These are phyloP conservation scores for Amblyraja radiata DNA, from an alignment of 2,797 vertebrate species.

Conservation along the genomic window DNA sequence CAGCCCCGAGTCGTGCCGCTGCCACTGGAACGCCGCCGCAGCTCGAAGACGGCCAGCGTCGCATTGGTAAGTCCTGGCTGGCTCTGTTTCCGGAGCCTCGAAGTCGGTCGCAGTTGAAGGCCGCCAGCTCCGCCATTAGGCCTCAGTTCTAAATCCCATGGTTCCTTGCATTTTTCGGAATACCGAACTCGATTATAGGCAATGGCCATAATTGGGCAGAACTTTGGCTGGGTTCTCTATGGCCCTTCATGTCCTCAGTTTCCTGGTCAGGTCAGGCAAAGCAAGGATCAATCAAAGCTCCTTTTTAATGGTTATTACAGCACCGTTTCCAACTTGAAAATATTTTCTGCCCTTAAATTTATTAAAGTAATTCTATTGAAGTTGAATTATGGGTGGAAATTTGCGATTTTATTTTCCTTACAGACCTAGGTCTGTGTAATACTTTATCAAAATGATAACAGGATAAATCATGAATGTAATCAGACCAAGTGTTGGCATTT, in stretches of 20 bases:
- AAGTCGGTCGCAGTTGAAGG: too few species aligned
- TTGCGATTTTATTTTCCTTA: constrained; percentile 4
- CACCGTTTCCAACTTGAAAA: background rate
- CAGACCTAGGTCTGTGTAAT: constrained; percentile 40
- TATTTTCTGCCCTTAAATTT: background rate
- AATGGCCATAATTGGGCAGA: background rate
- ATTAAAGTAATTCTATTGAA: background rate
- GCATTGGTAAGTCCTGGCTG: too few species aligned
- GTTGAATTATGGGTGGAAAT: background rate
- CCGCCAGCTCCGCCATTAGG: too few species aligned
- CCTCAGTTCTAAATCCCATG: too few species aligned
- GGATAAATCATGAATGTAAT: constrained; percentile 27
- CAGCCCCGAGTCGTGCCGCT: too few species aligned
- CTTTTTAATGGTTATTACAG: background rate
- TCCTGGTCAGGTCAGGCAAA: background rate
- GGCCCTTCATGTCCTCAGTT: background rate
- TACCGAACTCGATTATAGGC: too few species aligned
- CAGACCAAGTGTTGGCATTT: constrained; percentile 23
- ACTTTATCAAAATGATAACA: constrained; percentile 31
- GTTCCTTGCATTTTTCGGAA: too few species aligned
- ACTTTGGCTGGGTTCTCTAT: background rate
- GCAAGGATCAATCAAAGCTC: background rate
- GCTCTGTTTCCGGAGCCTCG: too few species aligned
- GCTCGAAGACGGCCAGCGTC: too few species aligned
- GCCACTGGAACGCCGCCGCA: too few species aligned